phyloP scores from a whole-genome alignment of 2,888 invertebrate genomes.

The Cryptocheilus praepositus region DNA sequence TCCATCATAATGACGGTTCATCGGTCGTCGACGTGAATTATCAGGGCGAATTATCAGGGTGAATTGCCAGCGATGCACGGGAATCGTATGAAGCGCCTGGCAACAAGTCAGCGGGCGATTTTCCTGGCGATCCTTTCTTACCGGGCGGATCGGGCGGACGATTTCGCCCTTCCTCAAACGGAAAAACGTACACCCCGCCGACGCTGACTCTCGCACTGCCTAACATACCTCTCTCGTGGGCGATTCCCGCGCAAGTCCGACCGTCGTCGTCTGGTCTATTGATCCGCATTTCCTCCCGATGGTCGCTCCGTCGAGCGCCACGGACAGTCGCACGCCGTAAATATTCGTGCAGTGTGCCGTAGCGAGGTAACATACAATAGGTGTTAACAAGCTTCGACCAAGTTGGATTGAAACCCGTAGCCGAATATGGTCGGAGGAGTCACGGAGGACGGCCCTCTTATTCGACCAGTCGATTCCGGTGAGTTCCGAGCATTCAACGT shows the following conservation, averaged over 20 bases:
- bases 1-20: too few relatives aligned
- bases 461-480: conserved; percentile 71
- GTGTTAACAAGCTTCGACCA: conserved; percentile 29
- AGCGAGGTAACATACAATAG: conserved; percentile 33
- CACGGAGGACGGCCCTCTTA: conserved; percentile 70
- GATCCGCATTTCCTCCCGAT: conserved; percentile 59
- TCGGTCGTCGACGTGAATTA: too few relatives aligned
- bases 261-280: conserved; percentile 58
- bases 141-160: too few relatives aligned
- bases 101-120: too few relatives aligned
- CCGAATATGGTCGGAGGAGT: conserved; percentile 69
- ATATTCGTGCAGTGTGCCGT: conserved; percentile 55
- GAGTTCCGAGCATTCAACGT: conserved; percentile 47
- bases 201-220: conserved; percentile 6
- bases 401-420: conserved; percentile 35
- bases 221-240: conserved; percentile 20
- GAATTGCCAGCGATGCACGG: too few relatives aligned
- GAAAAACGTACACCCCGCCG: too few relatives aligned
- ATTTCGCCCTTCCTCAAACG: too few relatives aligned
- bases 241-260: conserved; percentile 63
- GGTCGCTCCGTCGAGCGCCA: conserved; percentile 52
- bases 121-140: too few relatives aligned
- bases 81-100: too few relatives aligned
- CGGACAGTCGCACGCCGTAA: conserved; percentile 62
- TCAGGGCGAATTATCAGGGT: too few relatives aligned